Evolutionary conservation across 2,113 vertebrate species (phyloP), one percentile per base, ranked within the genome.

Genomic region (Nannospalax galili): DNA sequence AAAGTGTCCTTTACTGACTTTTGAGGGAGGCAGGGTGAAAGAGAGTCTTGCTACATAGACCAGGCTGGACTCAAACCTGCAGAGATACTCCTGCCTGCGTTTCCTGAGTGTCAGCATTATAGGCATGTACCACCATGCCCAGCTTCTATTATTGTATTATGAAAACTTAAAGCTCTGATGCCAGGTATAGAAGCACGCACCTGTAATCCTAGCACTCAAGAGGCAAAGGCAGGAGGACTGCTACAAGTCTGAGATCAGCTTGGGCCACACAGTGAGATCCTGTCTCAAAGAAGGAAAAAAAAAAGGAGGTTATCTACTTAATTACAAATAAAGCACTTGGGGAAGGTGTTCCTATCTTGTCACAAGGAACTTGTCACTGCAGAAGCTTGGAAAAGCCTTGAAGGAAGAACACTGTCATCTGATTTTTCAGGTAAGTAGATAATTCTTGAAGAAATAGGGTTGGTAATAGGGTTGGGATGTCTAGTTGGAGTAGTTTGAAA

Each of bases 291-390:
- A 67, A 67, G 7, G 11, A 52, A 52, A 64, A 84, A 67, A n/a
- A 26, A 52, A 52, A 69, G 30, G 35, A 94, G 91, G 40, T 74
- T 70, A 64, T 37, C 56, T 82, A 96, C 52, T 87, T 84, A 84
- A 24, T 84, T 14, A 87, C 58, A 96, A 96, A 85, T 35, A 70
- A 82, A 80, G 37, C 35, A 84, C 35, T 81, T 84, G 45, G 22
- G 60, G 89, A 96, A 94, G 79, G 69, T 78, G n/a, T 15, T 93
- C 45, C 58, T 92, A 88, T 77, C 35, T 93, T 79, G 74, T 19
- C 48, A 84, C 48, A 7, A 86, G 67, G 70, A 77, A 58, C 20
- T 30, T 72, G 15, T 93, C 87, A 94, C 58, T 82, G 84, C 20
- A 90, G 78, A 45, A 56, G 48, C 89, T 62, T 26, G 37, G 48